A percentile compares a stretch with the other conserved stretches of the same genome.
These are phyloP conservation scores for Platysternon megacephalum DNA, from an alignment of 2,113 vertebrate genomes.

Conservation along the genomic window DNA sequence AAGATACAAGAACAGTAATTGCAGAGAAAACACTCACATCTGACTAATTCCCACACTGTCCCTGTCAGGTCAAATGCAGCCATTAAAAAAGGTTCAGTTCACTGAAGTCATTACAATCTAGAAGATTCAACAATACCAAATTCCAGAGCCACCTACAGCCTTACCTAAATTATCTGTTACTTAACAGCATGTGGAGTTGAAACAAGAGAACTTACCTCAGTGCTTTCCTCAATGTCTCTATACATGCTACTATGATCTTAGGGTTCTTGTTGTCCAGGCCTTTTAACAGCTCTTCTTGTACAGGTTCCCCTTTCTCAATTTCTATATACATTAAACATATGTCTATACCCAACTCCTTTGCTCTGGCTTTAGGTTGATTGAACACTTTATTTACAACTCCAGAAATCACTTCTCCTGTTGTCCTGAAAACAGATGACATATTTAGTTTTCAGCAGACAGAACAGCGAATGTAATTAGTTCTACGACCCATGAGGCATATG, in stretches of 20 bases:
- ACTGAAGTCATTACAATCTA: background rate
- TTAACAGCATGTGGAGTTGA: background rate
- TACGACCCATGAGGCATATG: background rate
- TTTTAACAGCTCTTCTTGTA: constrained; percentile 96
- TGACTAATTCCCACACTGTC: background rate
- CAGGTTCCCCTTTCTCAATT: constrained; percentile 93
- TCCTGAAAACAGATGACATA: constrained; percentile 80
- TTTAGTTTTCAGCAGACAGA: background rate
- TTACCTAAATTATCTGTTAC: background rate
- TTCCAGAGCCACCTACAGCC: background rate
- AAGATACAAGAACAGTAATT: background rate
- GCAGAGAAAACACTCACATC: background rate
- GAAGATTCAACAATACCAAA: background rate
- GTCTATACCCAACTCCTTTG: constrained; percentile 93
- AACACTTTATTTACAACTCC: constrained; percentile 98
- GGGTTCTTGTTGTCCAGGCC: constrained; percentile 98
- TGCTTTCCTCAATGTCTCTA: constrained; percentile 92
- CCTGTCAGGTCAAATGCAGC: background rate
- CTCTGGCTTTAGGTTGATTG: constrained; percentile 97
- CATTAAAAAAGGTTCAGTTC: background rate
- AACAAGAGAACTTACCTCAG: constrained; percentile 84
- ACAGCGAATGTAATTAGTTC: background rate
- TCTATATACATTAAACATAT: constrained; percentile 98
- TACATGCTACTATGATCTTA: constrained; percentile 93
- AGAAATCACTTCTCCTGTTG: constrained; percentile 94